Conservation (phyloP, 1,140 invertebrate genomes). For the Brachionus paranguensis region DNA sequence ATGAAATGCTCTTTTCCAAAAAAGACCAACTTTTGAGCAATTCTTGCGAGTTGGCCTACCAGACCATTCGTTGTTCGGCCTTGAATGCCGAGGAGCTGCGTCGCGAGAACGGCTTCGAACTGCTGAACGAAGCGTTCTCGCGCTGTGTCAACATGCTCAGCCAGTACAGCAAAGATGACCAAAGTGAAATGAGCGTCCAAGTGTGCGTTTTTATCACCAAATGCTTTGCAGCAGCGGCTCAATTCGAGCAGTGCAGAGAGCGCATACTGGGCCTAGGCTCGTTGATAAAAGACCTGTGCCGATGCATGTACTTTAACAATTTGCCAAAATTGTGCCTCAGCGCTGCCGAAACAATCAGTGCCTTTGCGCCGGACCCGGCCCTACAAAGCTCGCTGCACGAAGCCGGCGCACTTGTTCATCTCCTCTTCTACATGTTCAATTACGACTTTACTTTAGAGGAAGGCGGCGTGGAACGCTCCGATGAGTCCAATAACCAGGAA, state of each 20-base stretch:
- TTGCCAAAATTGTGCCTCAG: constrained; percentile 70
- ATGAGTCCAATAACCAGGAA: constrained; percentile 79
- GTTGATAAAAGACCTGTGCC: constrained; percentile 77
- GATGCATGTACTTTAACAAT: constrained; percentile 79
- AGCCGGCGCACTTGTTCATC: constrained; percentile 83
- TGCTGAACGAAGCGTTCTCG: constrained; percentile 69
- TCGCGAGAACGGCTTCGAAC: constrained; percentile 82
- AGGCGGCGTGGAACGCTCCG: constrained; percentile 78
- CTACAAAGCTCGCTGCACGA: constrained; percentile 84
- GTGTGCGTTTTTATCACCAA: constrained; percentile 84
- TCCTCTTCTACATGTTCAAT: constrained; percentile 81
- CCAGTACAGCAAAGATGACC: constrained; percentile 66
- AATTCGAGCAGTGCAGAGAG: constrained; percentile 80
- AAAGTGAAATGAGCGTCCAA: constrained; percentile 68
- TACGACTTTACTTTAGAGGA: constrained; percentile 97
- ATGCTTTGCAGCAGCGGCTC: constrained; percentile 88
- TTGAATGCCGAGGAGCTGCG: constrained; percentile 94
- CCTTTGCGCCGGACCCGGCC: constrained; percentile 71
- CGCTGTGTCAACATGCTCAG: constrained; percentile 82
- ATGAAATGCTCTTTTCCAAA: constrained; percentile 82
- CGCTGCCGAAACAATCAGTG: constrained; percentile 76
- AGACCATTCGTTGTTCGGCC: constrained; percentile 90
- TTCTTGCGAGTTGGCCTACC: constrained; percentile 86
- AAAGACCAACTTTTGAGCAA: constrained; percentile 75
- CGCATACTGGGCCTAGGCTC: constrained; percentile 55